phyloP scores from a whole-genome alignment of 1,140 invertebrate species.

The Pachypeltis micranthus region DNA sequence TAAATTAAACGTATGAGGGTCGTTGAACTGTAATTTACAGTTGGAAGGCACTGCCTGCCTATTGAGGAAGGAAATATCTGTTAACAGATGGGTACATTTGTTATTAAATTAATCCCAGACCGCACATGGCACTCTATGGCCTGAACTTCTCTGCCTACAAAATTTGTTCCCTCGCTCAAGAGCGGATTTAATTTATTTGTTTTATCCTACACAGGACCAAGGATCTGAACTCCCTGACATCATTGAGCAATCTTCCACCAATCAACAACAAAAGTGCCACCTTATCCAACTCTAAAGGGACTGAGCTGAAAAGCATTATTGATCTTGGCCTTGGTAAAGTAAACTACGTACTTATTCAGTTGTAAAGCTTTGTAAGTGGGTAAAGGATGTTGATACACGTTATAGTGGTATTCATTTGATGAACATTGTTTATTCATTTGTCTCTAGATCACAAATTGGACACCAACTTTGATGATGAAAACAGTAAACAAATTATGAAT shows the following conservation, averaged over 20 bases:
- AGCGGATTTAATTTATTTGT: no score
- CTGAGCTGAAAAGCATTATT: constrained; percentile 38
- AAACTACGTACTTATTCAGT: no score
- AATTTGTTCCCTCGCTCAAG: no score
- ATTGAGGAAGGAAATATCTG: no score
- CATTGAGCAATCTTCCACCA: constrained; percentile 10
- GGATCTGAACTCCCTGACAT: constrained; percentile 13
- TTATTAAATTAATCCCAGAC: no score
- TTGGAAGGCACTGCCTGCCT: no score
- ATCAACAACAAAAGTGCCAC: constrained; percentile 5
- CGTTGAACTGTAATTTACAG: no score
- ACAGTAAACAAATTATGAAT: constrained; percentile 38
- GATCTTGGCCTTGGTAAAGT: constrained; percentile 36
- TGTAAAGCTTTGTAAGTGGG: neutral
- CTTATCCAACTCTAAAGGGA: constrained; percentile 31
- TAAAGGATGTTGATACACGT: constrained; percentile 4
- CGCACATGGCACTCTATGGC: no score
- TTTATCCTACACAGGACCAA: no score
- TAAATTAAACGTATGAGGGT: no score
- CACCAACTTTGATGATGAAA: constrained; percentile 11
- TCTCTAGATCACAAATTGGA: constrained; percentile 3
- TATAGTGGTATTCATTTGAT: constrained; percentile 8
- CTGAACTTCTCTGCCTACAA: no score
- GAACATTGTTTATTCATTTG: neutral
- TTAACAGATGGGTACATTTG: no score